Percentiles rank a stretch among this genome's conserved stretches.
phyloP scores from a whole-genome alignment of 2,113 vertebrate genomes.

The Microcebus lehilahytsara region DNA sequence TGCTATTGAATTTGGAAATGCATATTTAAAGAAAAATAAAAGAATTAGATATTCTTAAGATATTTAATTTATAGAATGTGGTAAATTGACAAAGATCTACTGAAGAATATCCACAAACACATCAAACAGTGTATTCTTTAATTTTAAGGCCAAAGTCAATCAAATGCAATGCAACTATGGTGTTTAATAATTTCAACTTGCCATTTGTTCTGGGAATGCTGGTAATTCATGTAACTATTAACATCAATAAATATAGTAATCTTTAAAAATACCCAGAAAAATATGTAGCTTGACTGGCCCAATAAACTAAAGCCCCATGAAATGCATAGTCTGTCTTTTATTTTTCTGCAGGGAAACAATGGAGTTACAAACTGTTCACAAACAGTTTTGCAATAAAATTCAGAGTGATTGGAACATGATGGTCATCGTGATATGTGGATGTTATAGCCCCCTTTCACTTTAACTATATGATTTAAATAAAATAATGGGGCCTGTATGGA shows the following conservation, averaged over 20 bases:
- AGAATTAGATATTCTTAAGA: background rate
- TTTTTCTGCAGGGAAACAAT: background rate
- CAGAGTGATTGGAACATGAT: background rate
- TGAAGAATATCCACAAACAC: constrained; percentile 3
- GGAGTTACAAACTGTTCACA: background rate
- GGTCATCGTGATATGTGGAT: background rate
- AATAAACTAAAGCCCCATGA: background rate
- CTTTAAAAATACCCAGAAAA: constrained; percentile 1
- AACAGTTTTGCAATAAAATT: background rate
- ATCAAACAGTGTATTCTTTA: background rate
- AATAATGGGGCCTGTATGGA: background rate
- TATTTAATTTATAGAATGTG: constrained; percentile 38
- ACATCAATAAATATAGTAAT: background rate
- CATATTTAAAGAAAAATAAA: background rate
- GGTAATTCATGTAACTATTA: background rate
- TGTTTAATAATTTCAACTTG: background rate
- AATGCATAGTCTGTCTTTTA: background rate
- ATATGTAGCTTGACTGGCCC: background rate
- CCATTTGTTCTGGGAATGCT: background rate
- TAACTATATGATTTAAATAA: background rate
- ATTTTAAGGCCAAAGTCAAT: background rate
- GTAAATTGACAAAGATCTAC: background rate
- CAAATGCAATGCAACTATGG: background rate
- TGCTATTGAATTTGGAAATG: constrained; percentile 13
- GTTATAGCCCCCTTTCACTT: background rate